phyloP scores from a whole-genome alignment of 2,797 vertebrate species.

The Crypturellus tataupa region DNA sequence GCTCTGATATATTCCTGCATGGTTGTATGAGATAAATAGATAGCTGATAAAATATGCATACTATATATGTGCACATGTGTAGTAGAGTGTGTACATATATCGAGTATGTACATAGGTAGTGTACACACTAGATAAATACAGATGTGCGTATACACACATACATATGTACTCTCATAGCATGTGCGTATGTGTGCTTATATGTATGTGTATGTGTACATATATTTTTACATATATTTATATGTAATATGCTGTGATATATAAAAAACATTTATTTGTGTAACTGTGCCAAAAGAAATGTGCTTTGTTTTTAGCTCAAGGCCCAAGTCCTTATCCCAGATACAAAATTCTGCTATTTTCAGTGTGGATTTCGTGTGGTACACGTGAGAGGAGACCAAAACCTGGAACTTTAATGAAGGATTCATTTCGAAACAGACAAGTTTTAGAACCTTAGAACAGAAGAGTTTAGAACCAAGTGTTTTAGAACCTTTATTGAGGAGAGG shows the following conservation, averaged over 20 bases:
- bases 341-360: not conserved
- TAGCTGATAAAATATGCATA: not conserved
- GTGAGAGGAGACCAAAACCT: not conserved
- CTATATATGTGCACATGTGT: not conserved
- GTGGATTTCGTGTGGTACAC: not conserved
- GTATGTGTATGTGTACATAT: too few species aligned
- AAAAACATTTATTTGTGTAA: not conserved
- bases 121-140: too few species aligned
- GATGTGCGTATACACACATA: too few species aligned
- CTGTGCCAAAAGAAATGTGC: not conserved
- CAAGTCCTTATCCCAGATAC: not conserved
- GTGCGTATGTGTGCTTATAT: too few species aligned
- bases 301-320: conserved; percentile 6
- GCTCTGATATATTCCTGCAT: not conserved
- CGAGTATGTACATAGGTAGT: too few species aligned
- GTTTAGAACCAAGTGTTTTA: not conserved
- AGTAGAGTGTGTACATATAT: too few species aligned
- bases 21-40: not conserved
- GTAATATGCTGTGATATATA: not conserved
- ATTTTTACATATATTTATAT: too few species aligned
- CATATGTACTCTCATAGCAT: too few species aligned
- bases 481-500: not conserved
- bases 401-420: not conserved
- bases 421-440: not conserved
- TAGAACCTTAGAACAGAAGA: not conserved